These are phyloP conservation scores for Calephelis virginiensis DNA, from an alignment of 1,140 invertebrate genomes.

Conservation along the genomic window DNA sequence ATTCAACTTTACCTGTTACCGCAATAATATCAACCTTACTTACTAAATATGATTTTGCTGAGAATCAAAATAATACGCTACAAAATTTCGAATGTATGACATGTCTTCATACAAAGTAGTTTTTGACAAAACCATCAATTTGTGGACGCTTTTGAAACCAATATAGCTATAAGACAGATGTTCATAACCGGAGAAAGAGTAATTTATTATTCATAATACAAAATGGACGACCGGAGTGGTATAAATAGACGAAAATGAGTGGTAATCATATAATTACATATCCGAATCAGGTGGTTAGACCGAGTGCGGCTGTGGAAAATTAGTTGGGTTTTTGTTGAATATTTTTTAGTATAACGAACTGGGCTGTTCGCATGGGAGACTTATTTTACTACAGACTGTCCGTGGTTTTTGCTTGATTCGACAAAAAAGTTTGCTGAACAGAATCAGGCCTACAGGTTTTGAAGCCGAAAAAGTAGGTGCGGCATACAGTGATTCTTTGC, in stretches of 20 bases:
- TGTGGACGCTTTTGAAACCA: slow-evolving; percentile 43
- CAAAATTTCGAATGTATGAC: background rate
- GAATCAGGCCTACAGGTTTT: too few species aligned
- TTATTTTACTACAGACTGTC: background rate
- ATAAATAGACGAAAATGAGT: slow-evolving; percentile 32
- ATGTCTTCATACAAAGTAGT: background rate
- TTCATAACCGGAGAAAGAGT: slow-evolving; percentile 36
- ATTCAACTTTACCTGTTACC: too few species aligned
- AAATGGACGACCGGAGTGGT: slow-evolving; percentile 33
- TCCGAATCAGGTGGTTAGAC: slow-evolving; percentile 29
- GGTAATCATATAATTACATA: slow-evolving; percentile 52
- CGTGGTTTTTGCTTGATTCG: too few species aligned
- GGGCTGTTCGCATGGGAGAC: background rate
- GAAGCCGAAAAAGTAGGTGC: too few species aligned
- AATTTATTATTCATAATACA: slow-evolving; percentile 44
- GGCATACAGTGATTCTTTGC: too few species aligned
- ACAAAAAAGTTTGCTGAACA: too few species aligned
- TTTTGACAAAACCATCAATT: slow-evolving; percentile 33
- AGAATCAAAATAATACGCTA: background rate
- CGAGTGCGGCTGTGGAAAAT: slow-evolving; percentile 23
- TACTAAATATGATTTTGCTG: too few species aligned
- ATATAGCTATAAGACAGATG: slow-evolving; percentile 44
- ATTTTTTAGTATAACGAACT: slow-evolving; percentile 1
- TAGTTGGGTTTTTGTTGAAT: slow-evolving; percentile 20
- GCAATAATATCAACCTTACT: too few species aligned